These are phyloP conservation scores for Antechinus flavipes DNA, from an alignment of 2,113 vertebrate genomes.

Conservation along the genomic window DNA sequence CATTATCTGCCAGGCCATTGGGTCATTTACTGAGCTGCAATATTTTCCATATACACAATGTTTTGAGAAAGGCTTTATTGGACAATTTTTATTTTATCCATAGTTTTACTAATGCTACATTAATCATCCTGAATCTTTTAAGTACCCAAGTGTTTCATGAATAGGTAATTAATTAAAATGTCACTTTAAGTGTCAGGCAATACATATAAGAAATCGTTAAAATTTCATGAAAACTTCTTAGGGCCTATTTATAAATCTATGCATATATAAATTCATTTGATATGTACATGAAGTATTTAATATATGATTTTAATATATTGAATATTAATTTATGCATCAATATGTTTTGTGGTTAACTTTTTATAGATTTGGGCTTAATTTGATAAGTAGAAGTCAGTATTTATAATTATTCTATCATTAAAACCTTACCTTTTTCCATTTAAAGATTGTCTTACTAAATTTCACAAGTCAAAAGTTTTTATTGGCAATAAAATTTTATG, in stretches of 20 bases:
- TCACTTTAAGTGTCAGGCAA: constrained; percentile 54
- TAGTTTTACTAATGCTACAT: constrained; percentile 10
- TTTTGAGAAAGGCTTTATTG: constrained; percentile 61
- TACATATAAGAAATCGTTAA: constrained; percentile 67
- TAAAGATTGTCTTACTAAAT: constrained; percentile 63
- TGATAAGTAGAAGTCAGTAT: constrained; percentile 51
- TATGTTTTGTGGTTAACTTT: constrained; percentile 44
- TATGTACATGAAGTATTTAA: background rate
- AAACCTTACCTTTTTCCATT: constrained; percentile 54
- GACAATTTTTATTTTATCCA: constrained; percentile 42
- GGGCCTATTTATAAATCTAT: constrained; percentile 60
- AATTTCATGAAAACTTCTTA: constrained; percentile 65
- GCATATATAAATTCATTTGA: constrained; percentile 39
- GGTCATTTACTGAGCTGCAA: constrained; percentile 47
- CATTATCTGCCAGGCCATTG: constrained; percentile 23
- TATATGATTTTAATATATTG: background rate
- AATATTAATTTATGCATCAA: background rate
- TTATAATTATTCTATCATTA: constrained; percentile 49
- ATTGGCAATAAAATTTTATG: constrained; percentile 60
- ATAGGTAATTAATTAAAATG: constrained; percentile 72
- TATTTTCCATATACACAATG: constrained; percentile 37
- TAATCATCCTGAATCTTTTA: constrained; percentile 55
- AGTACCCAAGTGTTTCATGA: constrained; percentile 65
- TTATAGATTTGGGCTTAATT: constrained; percentile 53
- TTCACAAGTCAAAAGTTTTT: constrained; percentile 68